Conservation (phyloP, 2,797 vertebrate genomes). For the Gephyroberyx darwinii region DNA sequence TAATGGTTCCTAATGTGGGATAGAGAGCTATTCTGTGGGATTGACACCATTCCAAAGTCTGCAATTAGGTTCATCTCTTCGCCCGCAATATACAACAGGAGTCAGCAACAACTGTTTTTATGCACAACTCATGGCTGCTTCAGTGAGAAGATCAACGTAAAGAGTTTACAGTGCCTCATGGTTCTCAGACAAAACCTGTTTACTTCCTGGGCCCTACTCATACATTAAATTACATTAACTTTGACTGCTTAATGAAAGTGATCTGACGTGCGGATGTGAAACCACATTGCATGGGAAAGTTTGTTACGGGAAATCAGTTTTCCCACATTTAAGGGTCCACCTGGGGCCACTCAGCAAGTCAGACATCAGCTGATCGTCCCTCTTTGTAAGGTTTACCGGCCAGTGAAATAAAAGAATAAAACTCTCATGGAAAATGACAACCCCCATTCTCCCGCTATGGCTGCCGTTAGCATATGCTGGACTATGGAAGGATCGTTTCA, state of each 20-base stretch:
- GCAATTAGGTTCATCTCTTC: slow-evolving; percentile 54
- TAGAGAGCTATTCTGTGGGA: slow-evolving; percentile 46
- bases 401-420: slow-evolving; percentile 48
- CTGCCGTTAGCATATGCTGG: not conserved
- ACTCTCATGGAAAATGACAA: slow-evolving; percentile 36
- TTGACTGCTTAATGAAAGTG: slow-evolving; percentile 35
- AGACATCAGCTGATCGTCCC: slow-evolving; percentile 37
- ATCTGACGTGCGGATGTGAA: slow-evolving; percentile 31
- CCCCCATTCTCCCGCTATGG: not conserved
- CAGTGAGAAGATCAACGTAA: slow-evolving; percentile 6
- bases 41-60: slow-evolving; percentile 46
- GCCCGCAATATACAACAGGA: slow-evolving; percentile 56
- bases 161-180: slow-evolving; percentile 18
- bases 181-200: slow-evolving; percentile 32
- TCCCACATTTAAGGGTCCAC: slow-evolving; percentile 49
- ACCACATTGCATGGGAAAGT: slow-evolving; percentile 38
- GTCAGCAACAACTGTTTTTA: slow-evolving; percentile 35
- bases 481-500: slow-evolving; percentile 23
- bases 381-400: slow-evolving; percentile 32
- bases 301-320: slow-evolving; percentile 38
- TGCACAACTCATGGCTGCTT: slow-evolving; percentile 6
- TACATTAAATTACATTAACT: slow-evolving; percentile 36
- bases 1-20: slow-evolving; percentile 54
- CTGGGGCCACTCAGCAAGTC: slow-evolving; percentile 43
- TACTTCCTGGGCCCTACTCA: slow-evolving; percentile 5